Base-by-base conservation (phyloP, 2,888 invertebrate species). In the Platerodrilus igneus region DNA sequence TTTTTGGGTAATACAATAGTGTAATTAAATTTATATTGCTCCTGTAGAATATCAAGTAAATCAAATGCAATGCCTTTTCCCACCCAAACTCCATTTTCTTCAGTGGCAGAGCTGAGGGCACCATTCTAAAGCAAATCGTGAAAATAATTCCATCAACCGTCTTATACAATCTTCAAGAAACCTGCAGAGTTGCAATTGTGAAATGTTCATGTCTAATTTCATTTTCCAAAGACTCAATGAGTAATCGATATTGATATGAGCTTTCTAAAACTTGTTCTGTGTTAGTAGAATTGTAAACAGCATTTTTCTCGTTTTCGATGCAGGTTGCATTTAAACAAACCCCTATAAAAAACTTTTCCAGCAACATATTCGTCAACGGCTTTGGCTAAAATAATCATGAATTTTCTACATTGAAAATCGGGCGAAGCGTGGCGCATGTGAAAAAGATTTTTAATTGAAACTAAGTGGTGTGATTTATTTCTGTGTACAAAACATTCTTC, bases 11-110 rank as follows among this genome's bases (percentile, higher is more conserved):
- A 62, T 8, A 83, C 63, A 1, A 89, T 72, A 8, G 80, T 78
- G 55, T 83, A 89, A 0, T 81, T 81, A 47, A 90, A 89, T 50
- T 85, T 81, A 50, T 80, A 81, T 52, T 78, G 79, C 36, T 78
- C 62, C 25, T 76, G 75, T 2, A 90, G 69, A 28, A 87, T 78
- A 15, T 82, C 67, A 6, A 90, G 64, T 33, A 90, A 64, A 33
- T 76, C 70, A 58, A 88, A 89, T 0, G 87, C 83, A 4, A 86
- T 79, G 0, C 90, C 90, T 2, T 55, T 62, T 0, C 86, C 87
- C 0, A 70, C 51, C 3, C 74, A 50, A 0, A 71, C 76, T 1
- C 78, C 80, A 63, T 83, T 77, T 5, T 45, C 46, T 11, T 45
- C 59, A 27, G 67, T 62, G 2, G 72, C 72, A 57, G 76, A 78